Conservation (phyloP, 2,113 vertebrate genomes). For the Forbesichthys papilliferus region DNA sequence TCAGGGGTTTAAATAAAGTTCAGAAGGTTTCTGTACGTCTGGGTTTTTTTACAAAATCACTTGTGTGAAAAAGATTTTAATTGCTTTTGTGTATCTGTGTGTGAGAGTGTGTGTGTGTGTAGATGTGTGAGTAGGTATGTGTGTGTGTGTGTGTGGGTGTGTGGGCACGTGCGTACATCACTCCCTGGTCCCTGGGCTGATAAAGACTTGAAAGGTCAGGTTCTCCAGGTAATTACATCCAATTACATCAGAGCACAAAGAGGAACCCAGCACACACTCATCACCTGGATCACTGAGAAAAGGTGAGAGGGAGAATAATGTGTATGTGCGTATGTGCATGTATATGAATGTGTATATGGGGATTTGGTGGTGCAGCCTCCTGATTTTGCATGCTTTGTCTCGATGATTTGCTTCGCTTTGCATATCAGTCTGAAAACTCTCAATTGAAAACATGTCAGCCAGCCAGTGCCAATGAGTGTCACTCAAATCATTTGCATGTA, state of each 20-base stretch:
- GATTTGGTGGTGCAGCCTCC: not conserved
- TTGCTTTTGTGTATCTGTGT: conserved; percentile 22
- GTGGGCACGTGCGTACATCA: not conserved
- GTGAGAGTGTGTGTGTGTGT: conserved; percentile 1
- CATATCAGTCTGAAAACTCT: too few relatives aligned
- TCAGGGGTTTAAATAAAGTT: too few relatives aligned
- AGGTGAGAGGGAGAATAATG: not conserved
- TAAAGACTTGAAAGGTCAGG: conserved; percentile 66
- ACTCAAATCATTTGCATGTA: not conserved
- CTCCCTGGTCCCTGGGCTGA: conserved; percentile 39
- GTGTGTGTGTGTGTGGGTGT: not conserved
- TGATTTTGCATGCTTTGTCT: too few relatives aligned
- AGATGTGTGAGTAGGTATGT: not conserved
- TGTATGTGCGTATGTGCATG: too few relatives aligned
- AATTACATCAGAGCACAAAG: conserved; percentile 59
- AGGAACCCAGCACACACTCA: conserved; percentile 48
- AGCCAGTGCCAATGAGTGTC: not conserved
- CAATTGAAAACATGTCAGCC: too few relatives aligned
- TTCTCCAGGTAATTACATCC: conserved; percentile 68
- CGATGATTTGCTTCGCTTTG: too few relatives aligned
- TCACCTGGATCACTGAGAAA: conserved; percentile 41
- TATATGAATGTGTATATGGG: too few relatives aligned
- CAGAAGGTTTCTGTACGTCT: conserved; percentile 2
- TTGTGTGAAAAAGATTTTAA: conserved; percentile 21
- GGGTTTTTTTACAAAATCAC: not conserved